Conservation (phyloP, 2,113 vertebrate genomes). For the Nematolebias whitei region DNA sequence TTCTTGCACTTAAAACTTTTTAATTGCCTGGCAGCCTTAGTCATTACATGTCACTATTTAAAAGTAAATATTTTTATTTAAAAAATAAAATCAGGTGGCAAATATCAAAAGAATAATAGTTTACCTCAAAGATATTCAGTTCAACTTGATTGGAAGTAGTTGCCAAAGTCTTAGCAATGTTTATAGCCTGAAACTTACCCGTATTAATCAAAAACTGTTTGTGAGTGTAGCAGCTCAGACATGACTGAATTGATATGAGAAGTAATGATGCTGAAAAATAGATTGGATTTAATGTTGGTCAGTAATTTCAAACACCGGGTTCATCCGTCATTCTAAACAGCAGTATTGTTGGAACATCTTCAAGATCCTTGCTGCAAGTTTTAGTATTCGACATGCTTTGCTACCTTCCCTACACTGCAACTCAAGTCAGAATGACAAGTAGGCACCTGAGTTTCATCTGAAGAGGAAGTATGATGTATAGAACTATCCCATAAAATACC, state of each 20-base stretch:
- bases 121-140: too few species aligned
- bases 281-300: background rate
- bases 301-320: background rate
- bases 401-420: background rate
- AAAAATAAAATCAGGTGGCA: too few species aligned
- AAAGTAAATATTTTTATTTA: too few species aligned
- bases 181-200: too few species aligned
- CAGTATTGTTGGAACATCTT: background rate
- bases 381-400: background rate
- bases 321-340: background rate
- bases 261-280: background rate
- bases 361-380: background rate
- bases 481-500: conserved; percentile 1
- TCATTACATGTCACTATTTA: too few species aligned
- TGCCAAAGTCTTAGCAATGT: too few species aligned
- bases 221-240: background rate
- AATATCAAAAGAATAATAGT: too few species aligned
- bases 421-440: background rate
- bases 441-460: conserved; percentile 2
- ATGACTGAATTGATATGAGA: background rate
- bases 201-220: background rate
- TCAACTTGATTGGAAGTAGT: too few species aligned
- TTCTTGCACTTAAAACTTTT: too few species aligned
- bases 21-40: too few species aligned
- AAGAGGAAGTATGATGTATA: conserved; percentile 1